These are phyloP conservation scores for Polietes domitor DNA, from an alignment of 2,888 invertebrate genomes.

Conservation along the genomic window DNA sequence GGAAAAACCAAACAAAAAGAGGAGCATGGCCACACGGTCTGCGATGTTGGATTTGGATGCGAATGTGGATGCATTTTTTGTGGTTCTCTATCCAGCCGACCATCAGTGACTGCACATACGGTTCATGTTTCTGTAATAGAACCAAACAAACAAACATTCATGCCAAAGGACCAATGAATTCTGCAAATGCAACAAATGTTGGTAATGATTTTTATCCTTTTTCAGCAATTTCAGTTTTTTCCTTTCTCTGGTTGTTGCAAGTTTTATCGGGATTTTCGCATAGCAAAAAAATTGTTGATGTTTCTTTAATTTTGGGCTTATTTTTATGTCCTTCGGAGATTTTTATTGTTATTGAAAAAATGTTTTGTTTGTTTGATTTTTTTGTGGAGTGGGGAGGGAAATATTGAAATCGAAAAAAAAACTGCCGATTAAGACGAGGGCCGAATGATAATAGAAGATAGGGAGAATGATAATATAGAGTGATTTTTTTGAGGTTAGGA, in stretches of 20 bases:
- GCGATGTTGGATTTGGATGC: constrained; percentile 13
- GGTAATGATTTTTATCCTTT: constrained; percentile 41
- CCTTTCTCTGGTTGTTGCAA: neutral
- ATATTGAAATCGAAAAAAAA: too few species aligned
- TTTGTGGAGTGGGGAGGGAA: neutral
- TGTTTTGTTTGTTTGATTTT: neutral
- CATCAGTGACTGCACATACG: constrained; percentile 19
- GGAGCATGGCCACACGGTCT: neutral
- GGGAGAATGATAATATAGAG: too few species aligned
- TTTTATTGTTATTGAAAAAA: constrained; percentile 23
- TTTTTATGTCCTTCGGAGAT: constrained; percentile 32
- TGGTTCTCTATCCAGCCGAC: neutral
- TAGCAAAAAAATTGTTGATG: constrained; percentile 19
- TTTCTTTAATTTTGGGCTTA: constrained; percentile 50
- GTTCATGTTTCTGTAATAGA: constrained; percentile 14
- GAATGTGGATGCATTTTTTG: constrained; percentile 18
- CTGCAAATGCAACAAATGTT: constrained; percentile 60
- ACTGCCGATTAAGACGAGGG: too few species aligned
- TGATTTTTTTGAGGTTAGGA: too few species aligned
- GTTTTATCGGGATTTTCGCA: constrained; percentile 24
- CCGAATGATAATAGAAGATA: too few species aligned
- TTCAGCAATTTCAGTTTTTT: constrained; percentile 13
- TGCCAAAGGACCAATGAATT: constrained; percentile 41
- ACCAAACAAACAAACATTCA: constrained; percentile 14
- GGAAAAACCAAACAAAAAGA: neutral